Base-by-base conservation (phyloP, 92 coral and sea anemone genomes). In the Meandrina meandrites region DNA sequence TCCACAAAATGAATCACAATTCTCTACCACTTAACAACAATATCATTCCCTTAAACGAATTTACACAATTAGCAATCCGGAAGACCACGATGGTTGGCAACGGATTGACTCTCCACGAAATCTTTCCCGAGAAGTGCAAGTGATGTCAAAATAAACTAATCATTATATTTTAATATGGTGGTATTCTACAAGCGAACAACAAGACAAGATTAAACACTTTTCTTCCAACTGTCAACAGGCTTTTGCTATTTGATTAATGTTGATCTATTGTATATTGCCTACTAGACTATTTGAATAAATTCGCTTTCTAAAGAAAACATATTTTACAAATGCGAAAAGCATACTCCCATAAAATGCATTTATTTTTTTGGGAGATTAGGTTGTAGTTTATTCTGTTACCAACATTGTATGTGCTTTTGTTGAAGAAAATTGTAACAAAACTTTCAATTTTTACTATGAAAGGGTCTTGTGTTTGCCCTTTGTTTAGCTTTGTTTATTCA, bases 191-290 rank as follows among this genome's bases (percentile, higher is more conserved):
- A 69, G 21, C 62, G 24, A 50, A 73, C 27, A 83, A 36, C 51
- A 72, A 81, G 69, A 83, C 79, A 71, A 83, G 79, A 54, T 72
- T 83, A 83, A 24, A 72, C 34, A 70, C 36, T 37, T 19, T 71
- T 82, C 56, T 82, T 40, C 8, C 27, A 37, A 54, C 76, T 58
- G 81, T 60, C 88, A 76, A 58, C 57, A 57, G 15, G 58, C 71
- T 22, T 51, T 56, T 42, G 73, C 53, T 58, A 73, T 73, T 45
- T 84, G 74, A 56, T 75, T 54, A 50, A 73, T 75, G 74, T 84
- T 83, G 67, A 51, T 73, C 73, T 72, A 83, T 71, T 36, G 34
- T 53, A 40, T n/a, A 14, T 56, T 71, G 24, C 24, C 15, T 35
- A 50, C 7, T 54, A 50, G 70, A 28, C n/a, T 66, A 37, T 64